These are phyloP conservation scores for Drosophila saltans DNA, from an alignment of 1,140 invertebrate species.

Conservation along the genomic window DNA sequence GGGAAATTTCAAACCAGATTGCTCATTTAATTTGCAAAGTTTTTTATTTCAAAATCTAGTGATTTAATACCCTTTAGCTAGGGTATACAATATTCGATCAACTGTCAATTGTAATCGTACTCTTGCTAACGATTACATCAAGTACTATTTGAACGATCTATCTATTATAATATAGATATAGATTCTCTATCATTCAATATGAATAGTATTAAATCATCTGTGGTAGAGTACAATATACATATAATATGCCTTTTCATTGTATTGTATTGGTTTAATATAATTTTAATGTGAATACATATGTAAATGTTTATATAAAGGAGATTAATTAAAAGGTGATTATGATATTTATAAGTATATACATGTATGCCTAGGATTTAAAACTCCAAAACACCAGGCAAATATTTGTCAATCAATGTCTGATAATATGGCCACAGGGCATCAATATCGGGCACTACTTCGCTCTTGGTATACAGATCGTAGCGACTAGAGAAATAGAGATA, in stretches of 20 bases:
- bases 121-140: too few relatives aligned
- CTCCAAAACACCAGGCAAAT: slow-evolving; percentile 91
- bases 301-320: background rate
- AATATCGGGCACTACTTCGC: slow-evolving; percentile 91
- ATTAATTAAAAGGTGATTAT: too few relatives aligned
- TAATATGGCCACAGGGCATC: slow-evolving; percentile 95
- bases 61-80: too few relatives aligned
- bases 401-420: slow-evolving; percentile 95
- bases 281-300: background rate
- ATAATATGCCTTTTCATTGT: background rate
- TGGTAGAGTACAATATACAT: background rate
- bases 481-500: slow-evolving; percentile 85
- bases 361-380: slow-evolving; percentile 74
- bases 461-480: slow-evolving; percentile 98
- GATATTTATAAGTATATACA: background rate
- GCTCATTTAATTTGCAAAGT: too few relatives aligned
- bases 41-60: too few relatives aligned
- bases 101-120: too few relatives aligned
- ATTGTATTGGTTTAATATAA: background rate
- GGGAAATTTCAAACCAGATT: too few relatives aligned
- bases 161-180: too few relatives aligned
- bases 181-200: background rate
- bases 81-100: too few relatives aligned
- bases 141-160: too few relatives aligned
- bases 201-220: background rate